Conservation (phyloP, 2,888 invertebrate species). For the Eupithecia inturbata region DNA sequence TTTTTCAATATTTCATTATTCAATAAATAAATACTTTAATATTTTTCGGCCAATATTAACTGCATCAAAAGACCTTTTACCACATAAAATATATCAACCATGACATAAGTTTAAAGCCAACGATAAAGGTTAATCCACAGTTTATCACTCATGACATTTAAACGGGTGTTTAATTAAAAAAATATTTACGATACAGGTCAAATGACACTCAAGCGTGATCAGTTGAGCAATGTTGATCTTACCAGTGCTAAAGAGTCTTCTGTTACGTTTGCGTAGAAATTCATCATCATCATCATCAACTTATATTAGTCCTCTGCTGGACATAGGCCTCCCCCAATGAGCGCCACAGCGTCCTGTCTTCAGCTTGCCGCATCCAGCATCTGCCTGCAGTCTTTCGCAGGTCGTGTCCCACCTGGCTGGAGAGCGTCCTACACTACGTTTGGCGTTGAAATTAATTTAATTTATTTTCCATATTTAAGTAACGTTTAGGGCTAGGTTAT, state of each 20-base stretch:
- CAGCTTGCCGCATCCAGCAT: too few relatives aligned
- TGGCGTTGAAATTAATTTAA: too few relatives aligned
- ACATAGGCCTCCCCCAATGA: too few relatives aligned
- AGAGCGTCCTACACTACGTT: too few relatives aligned
- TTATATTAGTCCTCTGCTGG: too few relatives aligned
- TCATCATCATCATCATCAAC: too few relatives aligned
- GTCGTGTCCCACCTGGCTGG: too few relatives aligned
- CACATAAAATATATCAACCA: neutral
- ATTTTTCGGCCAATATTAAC: neutral
- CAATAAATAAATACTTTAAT: neutral
- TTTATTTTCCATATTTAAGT: neutral
- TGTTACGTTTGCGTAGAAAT: neutral
- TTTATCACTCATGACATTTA: constrained; percentile 25
- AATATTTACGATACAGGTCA: constrained; percentile 25
- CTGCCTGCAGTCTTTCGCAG: too few relatives aligned
- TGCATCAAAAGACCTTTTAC: neutral
- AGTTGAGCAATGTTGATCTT: constrained; percentile 4
- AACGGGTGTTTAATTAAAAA: constrained; percentile 25
- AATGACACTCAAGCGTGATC: constrained; percentile 7
- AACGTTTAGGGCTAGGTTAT: neutral
- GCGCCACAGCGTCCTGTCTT: too few relatives aligned
- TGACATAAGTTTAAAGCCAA: constrained; percentile 1
- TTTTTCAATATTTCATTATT: too few relatives aligned
- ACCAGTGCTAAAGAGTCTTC: neutral
- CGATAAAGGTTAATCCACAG: constrained; percentile 26